Evolutionary conservation across 2,113 vertebrate species (phyloP), one percentile per base, ranked within the genome.

Genomic region (Pollimyrus isidori): DNA sequence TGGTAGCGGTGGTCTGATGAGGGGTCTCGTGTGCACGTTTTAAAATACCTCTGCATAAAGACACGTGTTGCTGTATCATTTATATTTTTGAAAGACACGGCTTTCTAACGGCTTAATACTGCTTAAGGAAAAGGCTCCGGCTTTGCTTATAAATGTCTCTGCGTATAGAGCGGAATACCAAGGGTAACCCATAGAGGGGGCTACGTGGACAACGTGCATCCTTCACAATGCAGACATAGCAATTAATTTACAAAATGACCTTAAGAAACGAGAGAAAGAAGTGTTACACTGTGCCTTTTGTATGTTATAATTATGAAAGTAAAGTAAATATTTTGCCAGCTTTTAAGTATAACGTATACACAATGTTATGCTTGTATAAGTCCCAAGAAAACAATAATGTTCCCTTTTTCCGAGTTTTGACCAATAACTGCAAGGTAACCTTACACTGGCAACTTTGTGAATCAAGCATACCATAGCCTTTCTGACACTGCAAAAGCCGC

Each of bases 111-210:
- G 4, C 45, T 49, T 48, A 30, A n/a, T 85, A 50, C 21, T 48
- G 23, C 46, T 11, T n/a, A 86, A 86, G 23, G 45, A 50, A n/a
- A 1, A 86, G 42, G 30, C 86, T 35, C 19, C 26, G 21, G 46
- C 42, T 26, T 45, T 84, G 21, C 9, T 48, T 53, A 52, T 86
- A 46, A 52, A 35, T 15, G 4, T 30, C 21, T 69, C 4, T 69
- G 26, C 35, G 39, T 87, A 48, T 86, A 62, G 30, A 62, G 17
- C 17, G 9, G 83, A 45, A 15, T 62, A 80, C 65, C 52, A 90
- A 48, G 3, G 2, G 62, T 23, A 87, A 56, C 80, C 89, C 76
- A 88, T 85, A 90, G 90, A 83, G 69, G 88, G 90, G 45, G 89
- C 88, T 88, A 88, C 83, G 49, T 85, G 89, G 19, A 65, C 83